These are phyloP conservation scores for Plodia interpunctella DNA, from an alignment of 1,140 invertebrate genomes.

Conservation along the genomic window DNA sequence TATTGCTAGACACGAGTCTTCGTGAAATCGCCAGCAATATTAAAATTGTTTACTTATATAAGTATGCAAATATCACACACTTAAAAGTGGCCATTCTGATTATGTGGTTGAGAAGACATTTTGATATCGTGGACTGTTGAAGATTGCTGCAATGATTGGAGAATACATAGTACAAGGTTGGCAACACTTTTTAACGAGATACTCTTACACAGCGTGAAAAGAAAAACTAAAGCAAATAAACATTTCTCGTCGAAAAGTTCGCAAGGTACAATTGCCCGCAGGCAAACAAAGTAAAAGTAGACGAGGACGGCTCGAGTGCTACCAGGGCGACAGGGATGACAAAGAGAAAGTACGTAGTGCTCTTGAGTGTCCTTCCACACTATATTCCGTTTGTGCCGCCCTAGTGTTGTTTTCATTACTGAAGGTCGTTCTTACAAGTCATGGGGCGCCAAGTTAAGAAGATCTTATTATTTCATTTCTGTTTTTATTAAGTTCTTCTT, in stretches of 20 bases:
- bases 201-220: not conserved
- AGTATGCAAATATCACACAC: too few species aligned
- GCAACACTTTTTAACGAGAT: not conserved
- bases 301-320: constrained; percentile 23
- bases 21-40: too few species aligned
- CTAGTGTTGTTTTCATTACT: constrained; percentile 7
- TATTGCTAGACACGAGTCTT: too few species aligned
- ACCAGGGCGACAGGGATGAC: constrained; percentile 36
- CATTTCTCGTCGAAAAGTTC: not conserved
- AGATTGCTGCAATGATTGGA: too few species aligned
- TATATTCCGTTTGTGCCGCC: constrained; percentile 16
- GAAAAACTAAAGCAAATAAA: not conserved
- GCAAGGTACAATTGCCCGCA: constrained; percentile 11
- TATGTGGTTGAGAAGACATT: too few species aligned
- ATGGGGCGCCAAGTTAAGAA: not conserved
- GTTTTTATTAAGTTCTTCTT: not conserved
- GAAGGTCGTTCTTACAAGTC: not conserved
- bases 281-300: constrained; percentile 25
- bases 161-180: not conserved
- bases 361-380: constrained; percentile 30
- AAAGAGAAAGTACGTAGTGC: constrained; percentile 31
- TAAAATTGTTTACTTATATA: too few species aligned
- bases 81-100: too few species aligned
- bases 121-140: too few species aligned
- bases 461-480: not conserved